phyloP scores from a whole-genome alignment of 1,140 invertebrate species.

The Meteorus sp. region DNA sequence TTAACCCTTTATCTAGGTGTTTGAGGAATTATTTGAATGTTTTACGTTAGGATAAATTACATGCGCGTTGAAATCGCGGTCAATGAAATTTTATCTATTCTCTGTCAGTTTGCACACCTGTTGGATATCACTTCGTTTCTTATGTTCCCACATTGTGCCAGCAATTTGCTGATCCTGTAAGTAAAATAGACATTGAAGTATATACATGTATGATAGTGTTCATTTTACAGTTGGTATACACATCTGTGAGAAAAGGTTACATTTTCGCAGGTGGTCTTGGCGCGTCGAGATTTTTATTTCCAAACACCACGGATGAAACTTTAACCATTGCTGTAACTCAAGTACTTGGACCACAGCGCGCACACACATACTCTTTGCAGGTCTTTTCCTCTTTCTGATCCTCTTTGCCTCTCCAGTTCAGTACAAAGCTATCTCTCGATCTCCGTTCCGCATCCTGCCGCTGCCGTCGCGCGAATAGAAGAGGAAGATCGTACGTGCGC shows the following conservation, averaged over 20 bases:
- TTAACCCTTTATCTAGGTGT: too few species aligned
- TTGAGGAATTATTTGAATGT: too few species aligned
- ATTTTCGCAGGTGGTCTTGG: constrained; percentile 20
- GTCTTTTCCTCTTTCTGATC: not conserved
- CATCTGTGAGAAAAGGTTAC: too few species aligned
- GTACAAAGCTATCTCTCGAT: constrained; percentile 18
- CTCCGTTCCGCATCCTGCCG: constrained; percentile 21
- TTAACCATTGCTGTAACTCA: constrained; percentile 20
- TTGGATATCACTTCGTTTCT: not conserved
- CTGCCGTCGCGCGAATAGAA: constrained; percentile 17
- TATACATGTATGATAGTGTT: too few species aligned
- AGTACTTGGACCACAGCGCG: constrained; percentile 14
- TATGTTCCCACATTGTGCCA: not conserved
- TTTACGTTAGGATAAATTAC: constrained; percentile 21
- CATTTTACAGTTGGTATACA: too few species aligned
- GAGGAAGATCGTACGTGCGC: constrained; percentile 22
- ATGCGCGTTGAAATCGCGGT: not conserved
- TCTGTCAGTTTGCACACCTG: not conserved
- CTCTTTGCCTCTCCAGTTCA: not conserved
- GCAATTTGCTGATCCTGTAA: too few species aligned
- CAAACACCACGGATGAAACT: constrained; percentile 15
- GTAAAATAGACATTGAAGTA: too few species aligned
- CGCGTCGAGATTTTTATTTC: constrained; percentile 8
- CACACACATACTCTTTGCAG: not conserved
- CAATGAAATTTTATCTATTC: not conserved